Base-by-base conservation (phyloP, 2,113 vertebrate genomes). In the Gopherus flavomarginatus region DNA sequence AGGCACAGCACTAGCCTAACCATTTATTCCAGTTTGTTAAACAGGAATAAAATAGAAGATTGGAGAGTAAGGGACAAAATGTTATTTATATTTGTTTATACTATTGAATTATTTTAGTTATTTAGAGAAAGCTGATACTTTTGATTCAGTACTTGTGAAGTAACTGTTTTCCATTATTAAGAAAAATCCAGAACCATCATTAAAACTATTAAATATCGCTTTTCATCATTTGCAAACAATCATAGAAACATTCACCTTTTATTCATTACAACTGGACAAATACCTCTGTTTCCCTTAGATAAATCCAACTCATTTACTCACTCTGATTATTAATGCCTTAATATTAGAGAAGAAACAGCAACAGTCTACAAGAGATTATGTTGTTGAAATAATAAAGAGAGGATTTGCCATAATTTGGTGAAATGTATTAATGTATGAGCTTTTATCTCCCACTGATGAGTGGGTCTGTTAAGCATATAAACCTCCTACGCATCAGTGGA, bases 301-400 rank as follows among this genome's bases (percentile, higher is more conserved):
- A 93, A 80, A 87, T 38, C 0, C 1, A 93, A 27, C 81, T 84
- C 29, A 62, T 65, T 24, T 27, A 81, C 19, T n/a, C 91, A 14
- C 80, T 95, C 52, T 90, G 35, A 85, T 44, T 53, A 50, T 86
- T 35, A 83, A 35, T 56, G n/a, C 27, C 85, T 80, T 35, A 65
- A 83, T 56, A 47, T 12, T 62, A 69, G n/a, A 52, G 62, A 92
- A 93, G 16, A 83, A 91, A 49, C 38, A 31, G 54, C 47, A 9
- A 87, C 26, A 62, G 17, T 26, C 72, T 83, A 50, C 8, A 92
- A 87, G 50, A 83, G 11, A 80, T 42, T 49, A 31, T 84, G 96
- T 89, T 94, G 22, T 83, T 83, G 26, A 86, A 96, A 82, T 89
- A 97, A 57, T 44, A 82, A 91, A 92, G n/a, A 90, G 7, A 92